phyloP scores from a whole-genome alignment of 2,888 invertebrate species.

The Keiferia lycopersicella region DNA sequence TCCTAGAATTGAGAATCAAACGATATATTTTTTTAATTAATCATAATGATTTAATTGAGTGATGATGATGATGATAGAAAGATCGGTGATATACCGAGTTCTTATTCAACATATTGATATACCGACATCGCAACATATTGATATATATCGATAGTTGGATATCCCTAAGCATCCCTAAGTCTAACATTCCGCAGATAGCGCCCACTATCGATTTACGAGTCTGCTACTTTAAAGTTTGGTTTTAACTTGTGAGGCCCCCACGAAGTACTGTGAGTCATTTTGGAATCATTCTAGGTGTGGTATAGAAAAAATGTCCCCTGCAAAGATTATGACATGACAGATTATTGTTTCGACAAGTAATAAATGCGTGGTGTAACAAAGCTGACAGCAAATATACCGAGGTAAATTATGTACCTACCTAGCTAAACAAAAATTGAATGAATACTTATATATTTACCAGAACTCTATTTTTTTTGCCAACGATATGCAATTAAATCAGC shows the following conservation, averaged over 20 bases:
- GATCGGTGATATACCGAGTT: too few relatives aligned
- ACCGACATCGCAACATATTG: too few relatives aligned
- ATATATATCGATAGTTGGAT: too few relatives aligned
- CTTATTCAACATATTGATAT: too few relatives aligned
- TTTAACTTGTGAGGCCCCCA: background rate
- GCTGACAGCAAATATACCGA: background rate
- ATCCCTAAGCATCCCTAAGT: conserved; percentile 1
- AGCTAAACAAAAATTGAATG: background rate
- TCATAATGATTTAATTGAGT: too few relatives aligned
- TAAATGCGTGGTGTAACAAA: too few relatives aligned
- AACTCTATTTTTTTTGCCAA: background rate
- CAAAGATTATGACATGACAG: background rate
- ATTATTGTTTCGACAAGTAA: background rate
- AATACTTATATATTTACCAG: too few relatives aligned
- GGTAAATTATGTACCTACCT: background rate
- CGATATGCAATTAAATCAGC: background rate
- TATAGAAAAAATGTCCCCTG: conserved; percentile 7
- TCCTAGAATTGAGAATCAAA: too few relatives aligned
- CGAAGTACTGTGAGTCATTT: background rate
- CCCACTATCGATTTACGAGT: conserved; percentile 12
- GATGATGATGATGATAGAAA: too few relatives aligned
- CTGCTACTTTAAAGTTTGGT: background rate
- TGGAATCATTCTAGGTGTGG: background rate
- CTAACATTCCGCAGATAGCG: conserved; percentile 9
- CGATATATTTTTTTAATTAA: too few relatives aligned